A percentile compares a stretch with the other conserved stretches of the same genome.
phyloP scores from a whole-genome alignment of 2,113 vertebrate species.

The Microcebus tavaratra region DNA sequence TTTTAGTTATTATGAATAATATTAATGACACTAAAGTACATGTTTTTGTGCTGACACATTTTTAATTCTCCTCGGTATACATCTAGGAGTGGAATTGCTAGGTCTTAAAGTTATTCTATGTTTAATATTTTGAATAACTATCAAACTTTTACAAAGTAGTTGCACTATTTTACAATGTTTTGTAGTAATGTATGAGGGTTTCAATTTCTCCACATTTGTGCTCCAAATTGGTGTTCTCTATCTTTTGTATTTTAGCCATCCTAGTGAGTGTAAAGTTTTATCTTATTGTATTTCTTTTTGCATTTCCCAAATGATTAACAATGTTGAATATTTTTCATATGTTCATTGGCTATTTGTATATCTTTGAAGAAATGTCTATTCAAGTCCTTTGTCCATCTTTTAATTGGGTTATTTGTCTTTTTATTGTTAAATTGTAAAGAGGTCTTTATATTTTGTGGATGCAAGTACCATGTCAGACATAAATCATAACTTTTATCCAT shows the following conservation, averaged over 20 bases:
- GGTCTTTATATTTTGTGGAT: background rate
- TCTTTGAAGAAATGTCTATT: conserved; percentile 9
- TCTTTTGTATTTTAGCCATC: background rate
- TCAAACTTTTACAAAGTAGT: background rate
- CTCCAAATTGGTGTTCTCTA: background rate
- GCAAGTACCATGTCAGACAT: background rate
- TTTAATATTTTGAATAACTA: background rate
- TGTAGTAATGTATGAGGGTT: background rate
- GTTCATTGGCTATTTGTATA: background rate
- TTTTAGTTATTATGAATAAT: background rate
- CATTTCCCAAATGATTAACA: background rate
- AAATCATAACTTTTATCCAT: background rate
- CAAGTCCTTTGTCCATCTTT: background rate
- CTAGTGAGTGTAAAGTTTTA: background rate
- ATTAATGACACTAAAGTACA: background rate
- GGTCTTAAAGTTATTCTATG: background rate
- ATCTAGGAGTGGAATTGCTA: background rate
- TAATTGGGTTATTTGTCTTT: background rate
- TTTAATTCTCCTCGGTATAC: background rate
- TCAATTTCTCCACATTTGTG: background rate
- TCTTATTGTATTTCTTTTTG: background rate
- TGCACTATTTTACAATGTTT: background rate
- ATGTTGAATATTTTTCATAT: background rate
- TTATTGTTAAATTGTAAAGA: background rate
- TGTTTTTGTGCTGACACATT: background rate